These are phyloP conservation scores for Pangasius macronema DNA, from an alignment of 2,797 vertebrate genomes.

Conservation along the genomic window DNA sequence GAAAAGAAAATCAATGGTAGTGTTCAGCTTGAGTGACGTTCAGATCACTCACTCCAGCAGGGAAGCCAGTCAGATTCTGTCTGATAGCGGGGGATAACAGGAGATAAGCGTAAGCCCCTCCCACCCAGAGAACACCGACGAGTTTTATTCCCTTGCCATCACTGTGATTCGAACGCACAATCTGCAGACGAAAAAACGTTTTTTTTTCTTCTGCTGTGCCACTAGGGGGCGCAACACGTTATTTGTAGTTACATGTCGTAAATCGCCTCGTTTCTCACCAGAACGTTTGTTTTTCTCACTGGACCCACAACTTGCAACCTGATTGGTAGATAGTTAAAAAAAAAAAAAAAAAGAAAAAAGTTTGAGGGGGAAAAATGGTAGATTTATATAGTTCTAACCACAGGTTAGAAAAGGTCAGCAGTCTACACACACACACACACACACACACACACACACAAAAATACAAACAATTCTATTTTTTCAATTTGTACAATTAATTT, in stretches of 20 bases:
- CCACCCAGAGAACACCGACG: not conserved
- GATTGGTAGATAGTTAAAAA: not conserved
- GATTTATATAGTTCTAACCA: no score
- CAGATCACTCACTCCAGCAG: not conserved
- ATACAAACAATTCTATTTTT: no score
- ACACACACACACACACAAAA: no score
- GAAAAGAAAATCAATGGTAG: not conserved
- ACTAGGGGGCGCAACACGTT: not conserved
- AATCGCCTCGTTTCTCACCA: no score
- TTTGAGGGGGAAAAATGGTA: no score
- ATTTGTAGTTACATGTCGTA: no score
- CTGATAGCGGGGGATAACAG: no score
- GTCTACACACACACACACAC: not conserved
- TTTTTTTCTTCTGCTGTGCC: not conserved
- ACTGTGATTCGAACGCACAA: not conserved
- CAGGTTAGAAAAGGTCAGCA: not conserved
- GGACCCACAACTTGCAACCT: not conserved
- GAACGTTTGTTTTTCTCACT: no score
- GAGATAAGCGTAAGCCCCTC: no score
- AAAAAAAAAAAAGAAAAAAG: not conserved
- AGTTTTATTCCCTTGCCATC: not conserved
- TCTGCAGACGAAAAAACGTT: not conserved
- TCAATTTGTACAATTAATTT: no score
- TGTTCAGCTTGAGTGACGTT: not conserved
- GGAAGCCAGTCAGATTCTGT: not conserved